Evolutionary conservation across 2,113 vertebrate species (phyloP).

Genomic region (Motacilla tschutschensis): DNA sequence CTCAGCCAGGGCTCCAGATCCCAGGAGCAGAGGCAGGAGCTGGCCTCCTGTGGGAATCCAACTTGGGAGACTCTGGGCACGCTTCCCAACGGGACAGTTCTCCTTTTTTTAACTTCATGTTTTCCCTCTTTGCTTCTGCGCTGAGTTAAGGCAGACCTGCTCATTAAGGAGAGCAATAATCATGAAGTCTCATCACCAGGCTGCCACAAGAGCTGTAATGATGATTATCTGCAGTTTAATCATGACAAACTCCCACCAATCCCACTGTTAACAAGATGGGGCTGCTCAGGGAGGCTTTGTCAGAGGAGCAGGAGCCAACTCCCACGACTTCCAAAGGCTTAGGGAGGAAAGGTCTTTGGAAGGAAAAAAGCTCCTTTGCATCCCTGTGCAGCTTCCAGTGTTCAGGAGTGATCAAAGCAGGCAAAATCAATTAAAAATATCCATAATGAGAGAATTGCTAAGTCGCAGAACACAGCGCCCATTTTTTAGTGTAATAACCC

Average conservation of each 20-base stretch:
- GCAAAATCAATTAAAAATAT: not conserved
- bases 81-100: not conserved
- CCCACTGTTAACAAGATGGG: not conserved
- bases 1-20: accelerated
- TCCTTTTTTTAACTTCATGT: not conserved
- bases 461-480: not conserved
- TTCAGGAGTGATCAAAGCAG: not conserved
- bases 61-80: accelerated
- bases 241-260: not conserved
- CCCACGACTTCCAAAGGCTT: not conserved
- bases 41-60: not conserved
- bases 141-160: not conserved
- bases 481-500: not conserved
- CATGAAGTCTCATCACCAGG: not conserved
- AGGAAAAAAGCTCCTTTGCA: not conserved
- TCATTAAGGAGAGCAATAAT: not conserved
- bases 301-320: not conserved
- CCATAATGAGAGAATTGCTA: not conserved
- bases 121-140: not conserved
- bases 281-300: not conserved
- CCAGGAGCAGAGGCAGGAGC: not conserved
- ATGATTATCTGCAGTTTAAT: not conserved
- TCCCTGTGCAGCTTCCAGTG: not conserved
- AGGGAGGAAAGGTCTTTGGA: not conserved
- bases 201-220: not conserved